Evolutionary conservation across 2,797 vertebrate genomes (phyloP).

Genomic region (Muscicapa comitata): DNA sequence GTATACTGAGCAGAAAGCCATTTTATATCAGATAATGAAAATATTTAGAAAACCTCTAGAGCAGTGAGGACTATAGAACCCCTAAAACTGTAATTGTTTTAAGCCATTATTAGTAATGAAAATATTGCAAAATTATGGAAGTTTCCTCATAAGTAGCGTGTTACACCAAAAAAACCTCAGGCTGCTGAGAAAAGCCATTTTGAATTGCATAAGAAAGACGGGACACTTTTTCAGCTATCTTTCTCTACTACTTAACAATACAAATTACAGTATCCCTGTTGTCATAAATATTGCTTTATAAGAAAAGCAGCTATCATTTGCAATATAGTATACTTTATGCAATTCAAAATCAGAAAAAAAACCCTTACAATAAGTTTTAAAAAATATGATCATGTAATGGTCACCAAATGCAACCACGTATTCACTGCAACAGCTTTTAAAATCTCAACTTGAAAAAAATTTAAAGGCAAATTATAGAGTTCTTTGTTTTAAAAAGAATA

Average conservation of each 20-base stretch:
- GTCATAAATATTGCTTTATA: neutral
- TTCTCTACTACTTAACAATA: neutral
- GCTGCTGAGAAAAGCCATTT: neutral
- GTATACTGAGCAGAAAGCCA: slow-evolving; percentile 75
- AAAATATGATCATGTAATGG: neutral
- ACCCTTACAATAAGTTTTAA: neutral
- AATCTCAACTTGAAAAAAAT: neutral
- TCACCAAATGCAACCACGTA: neutral
- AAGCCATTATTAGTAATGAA: slow-evolving; percentile 34
- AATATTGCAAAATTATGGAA: slow-evolving; percentile 22
- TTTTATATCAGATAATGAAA: slow-evolving; percentile 73
- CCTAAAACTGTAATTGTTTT: slow-evolving; percentile 66
- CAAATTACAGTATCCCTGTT: neutral
- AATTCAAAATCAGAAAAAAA: neutral
- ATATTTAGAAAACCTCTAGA: slow-evolving; percentile 67
- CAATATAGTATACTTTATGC: neutral
- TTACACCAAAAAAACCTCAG: neutral
- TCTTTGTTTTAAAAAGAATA: neutral
- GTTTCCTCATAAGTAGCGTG: neutral
- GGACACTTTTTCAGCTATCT: neutral
- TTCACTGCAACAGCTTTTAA: neutral
- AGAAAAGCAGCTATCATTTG: neutral
- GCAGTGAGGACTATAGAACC: slow-evolving; percentile 61
- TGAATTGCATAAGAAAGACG: neutral
- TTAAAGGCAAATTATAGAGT: neutral